Base-by-base conservation (phyloP, 2,888 invertebrate species). In the Encarsia formosa region DNA sequence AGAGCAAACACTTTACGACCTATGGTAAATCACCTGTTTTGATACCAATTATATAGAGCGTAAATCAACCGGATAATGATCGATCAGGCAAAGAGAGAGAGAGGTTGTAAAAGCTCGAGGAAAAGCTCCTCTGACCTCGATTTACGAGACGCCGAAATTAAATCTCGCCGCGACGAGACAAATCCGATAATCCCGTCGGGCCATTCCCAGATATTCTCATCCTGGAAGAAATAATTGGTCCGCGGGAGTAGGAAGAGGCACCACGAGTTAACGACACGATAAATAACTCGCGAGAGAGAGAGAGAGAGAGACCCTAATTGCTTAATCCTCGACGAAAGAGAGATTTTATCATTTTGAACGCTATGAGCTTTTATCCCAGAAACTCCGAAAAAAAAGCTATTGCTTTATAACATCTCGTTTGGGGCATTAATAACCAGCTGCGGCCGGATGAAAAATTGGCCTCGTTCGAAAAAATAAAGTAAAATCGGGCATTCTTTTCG, bases 141-240 rank as follows among this genome's bases (percentile, higher is more conserved):
- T 49, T 50, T 50, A 46, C 34, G 38, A 35, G 37, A 22, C 47
- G 34, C 40, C 52, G 24, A 52, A 52, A 56, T 49, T 56, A 49
- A 38, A 56, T 56, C 55, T 41, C 29, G 8, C 29, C 13, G 8
- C 8, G 29, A 20, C 29, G 16, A 34, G 42, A 40, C 47, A 51
- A 44, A 47, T 48, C 48, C 39, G 32, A 46, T 46, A 56, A 52
- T 46, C 39, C 34, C 5, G 13, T 41, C 20, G 34, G 34, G 38
- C 38, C 40, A 48, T 51, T 51, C 15, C 39, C 48, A 41, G 51
- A 55, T 55, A 44, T 54, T 43, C 44, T 39, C 54, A 38, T 43
- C 39, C 11, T n/a, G 13, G 38, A 32, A 26, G 41, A 52, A 52
- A 51, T 51, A 52, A 55, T 55, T 55, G 48, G 55, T 22, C 38